Conservation (phyloP, 2,888 invertebrate genomes). For the Harpalus rufipes region DNA sequence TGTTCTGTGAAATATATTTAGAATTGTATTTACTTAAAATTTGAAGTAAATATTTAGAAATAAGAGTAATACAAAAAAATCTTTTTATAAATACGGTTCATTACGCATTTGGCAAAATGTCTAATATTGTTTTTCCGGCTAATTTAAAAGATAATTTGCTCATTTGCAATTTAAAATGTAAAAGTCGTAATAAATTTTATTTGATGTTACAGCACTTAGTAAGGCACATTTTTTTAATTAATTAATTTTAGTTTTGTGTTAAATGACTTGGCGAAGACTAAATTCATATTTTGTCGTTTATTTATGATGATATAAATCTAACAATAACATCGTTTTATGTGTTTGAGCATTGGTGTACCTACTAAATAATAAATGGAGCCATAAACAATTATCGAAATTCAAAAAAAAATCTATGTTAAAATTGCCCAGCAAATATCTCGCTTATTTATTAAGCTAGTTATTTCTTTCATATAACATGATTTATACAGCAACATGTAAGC, state of each 20-base stretch:
- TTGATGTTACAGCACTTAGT: neutral
- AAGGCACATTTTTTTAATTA: neutral
- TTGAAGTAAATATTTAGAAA: neutral
- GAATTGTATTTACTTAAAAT: conserved; percentile 4
- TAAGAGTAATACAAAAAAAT: neutral
- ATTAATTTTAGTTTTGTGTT: neutral
- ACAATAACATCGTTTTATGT: neutral
- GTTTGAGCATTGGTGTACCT: too few species aligned
- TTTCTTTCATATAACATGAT: too few species aligned
- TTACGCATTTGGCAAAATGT: neutral
- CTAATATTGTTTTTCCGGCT: neutral
- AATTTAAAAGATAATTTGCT: neutral
- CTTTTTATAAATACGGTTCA: neutral
- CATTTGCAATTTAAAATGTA: neutral
- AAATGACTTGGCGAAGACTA: neutral
- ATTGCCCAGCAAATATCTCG: too few species aligned
- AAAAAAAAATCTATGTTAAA: too few species aligned
- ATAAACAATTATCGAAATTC: too few species aligned
- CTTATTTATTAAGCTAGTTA: too few species aligned
- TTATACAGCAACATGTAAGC: too few species aligned
- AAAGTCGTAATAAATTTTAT: neutral
- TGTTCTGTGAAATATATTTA: neutral
- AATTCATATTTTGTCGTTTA: neutral
- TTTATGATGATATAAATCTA: neutral
- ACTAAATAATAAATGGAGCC: too few species aligned